Conservation (phyloP, 2,113 vertebrate species). For the Ursus arctos region DNA sequence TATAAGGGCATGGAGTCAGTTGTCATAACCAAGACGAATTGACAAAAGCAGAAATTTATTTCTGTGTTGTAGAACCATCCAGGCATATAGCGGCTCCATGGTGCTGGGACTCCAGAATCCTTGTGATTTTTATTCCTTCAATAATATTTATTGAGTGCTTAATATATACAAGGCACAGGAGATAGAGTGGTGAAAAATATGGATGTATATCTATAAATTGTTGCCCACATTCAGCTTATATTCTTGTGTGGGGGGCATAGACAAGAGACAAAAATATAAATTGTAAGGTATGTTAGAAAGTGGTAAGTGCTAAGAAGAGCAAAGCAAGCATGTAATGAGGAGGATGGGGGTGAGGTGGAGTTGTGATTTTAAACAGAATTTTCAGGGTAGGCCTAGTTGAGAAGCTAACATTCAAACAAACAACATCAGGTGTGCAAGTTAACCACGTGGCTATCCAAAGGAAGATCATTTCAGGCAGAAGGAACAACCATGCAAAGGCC, state of each 20-base stretch:
- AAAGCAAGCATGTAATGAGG: background rate
- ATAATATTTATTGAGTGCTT: background rate
- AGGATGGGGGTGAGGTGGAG: background rate
- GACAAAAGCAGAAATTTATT: background rate
- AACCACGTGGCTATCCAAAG: background rate
- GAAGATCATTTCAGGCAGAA: background rate
- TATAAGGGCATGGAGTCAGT: background rate
- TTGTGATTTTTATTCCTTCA: background rate
- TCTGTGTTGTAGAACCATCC: background rate
- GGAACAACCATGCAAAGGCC: background rate
- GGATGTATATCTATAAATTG: background rate
- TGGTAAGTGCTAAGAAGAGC: background rate
- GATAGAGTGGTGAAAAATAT: background rate
- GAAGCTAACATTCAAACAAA: background rate
- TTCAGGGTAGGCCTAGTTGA: background rate
- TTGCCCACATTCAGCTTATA: background rate
- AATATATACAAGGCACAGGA: background rate
- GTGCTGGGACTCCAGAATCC: background rate
- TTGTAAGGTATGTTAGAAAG: background rate
- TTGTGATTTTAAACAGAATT: background rate
- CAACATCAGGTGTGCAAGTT: background rate
- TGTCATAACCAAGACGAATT: background rate
- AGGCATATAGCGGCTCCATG: background rate
- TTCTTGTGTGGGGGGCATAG: background rate
- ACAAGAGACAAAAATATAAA: background rate